Evolutionary conservation across 2,888 invertebrate genomes (phyloP).

Genomic region (Acanthosoma haemorrhoidale): DNA sequence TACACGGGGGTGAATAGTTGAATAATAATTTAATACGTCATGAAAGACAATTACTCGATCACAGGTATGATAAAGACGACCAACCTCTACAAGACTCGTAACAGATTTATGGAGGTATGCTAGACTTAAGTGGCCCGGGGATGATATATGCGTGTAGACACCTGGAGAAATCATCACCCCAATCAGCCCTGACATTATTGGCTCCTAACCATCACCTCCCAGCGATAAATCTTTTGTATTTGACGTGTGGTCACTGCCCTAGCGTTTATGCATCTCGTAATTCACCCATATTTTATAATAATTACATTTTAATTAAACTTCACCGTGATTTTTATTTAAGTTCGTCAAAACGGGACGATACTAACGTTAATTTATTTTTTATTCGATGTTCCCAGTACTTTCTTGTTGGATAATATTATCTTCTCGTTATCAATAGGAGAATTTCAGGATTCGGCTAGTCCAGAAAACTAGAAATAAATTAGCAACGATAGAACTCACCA

Average conservation of each 20-base stretch:
- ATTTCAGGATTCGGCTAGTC: no score
- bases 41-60: not conserved
- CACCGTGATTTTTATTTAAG: no score
- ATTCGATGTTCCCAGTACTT: no score
- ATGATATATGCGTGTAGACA: not conserved
- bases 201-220: not conserved
- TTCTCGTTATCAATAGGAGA: no score
- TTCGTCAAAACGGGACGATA: no score
- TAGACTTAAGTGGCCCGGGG: not conserved
- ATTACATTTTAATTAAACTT: no score
- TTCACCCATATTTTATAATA: not conserved
- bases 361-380: no score
- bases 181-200: constrained; percentile 10
- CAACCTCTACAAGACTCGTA: not conserved
- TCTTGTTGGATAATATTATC: no score
- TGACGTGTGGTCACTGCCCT: not conserved
- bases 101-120: constrained; percentile 3
- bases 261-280: not conserved
- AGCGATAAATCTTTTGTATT: constrained; percentile 1
- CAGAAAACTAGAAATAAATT: no score
- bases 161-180: constrained; percentile 8
- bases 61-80: constrained; percentile 5
- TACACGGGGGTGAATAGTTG: no score
- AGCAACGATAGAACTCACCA: no score
- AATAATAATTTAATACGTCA: no score